Evolutionary conservation across 2,113 vertebrate species (phyloP), one percentile per base, ranked within the genome.

Genomic region (Fregata magnificens): DNA sequence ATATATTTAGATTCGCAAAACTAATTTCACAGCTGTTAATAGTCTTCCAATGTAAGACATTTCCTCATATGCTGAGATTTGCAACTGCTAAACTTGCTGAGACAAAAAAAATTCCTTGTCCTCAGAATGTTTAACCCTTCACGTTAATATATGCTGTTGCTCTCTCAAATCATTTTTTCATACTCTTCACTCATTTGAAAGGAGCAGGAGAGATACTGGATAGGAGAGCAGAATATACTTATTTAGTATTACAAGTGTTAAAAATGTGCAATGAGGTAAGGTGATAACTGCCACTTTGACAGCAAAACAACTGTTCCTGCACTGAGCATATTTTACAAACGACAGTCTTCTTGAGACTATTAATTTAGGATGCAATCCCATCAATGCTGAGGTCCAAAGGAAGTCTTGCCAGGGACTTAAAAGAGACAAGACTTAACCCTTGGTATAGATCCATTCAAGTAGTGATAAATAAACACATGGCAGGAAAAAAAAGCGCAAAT

Each of bases 21-120:
- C 78, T 94, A 69, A 95, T 94, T 93, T 97, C 82, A 96, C 89
- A 93, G 94, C 86, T 95, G 89, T 73, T 95, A 96, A 88, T 52
- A 79, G 66, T 38, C 71, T 77, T 91, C 87, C 67, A 88, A 86
- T 87, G 36, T 47, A 90, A 90, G 78, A 91, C 73, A 77, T 89
- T 86, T 86, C 81, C 49, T 77, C 73, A 80, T 80, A 69, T 40
- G 76, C 26, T 78, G 47, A 92, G 77, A 97, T 79, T 84, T 95
- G 86, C 81, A 91, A 95, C 70, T 82, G 84, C 77, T 93, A 72
- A 96, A 93, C 32, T 53, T 77, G 83, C 86, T 93, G 86, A 93
- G 73, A 81, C 53, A 72, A 79, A 95, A 96, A 73, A 79, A 70
- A 40, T 9, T 66, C 83, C 58, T 73, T 61, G 58, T 58, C 32